A percentile compares a stretch with the other conserved stretches of the same genome.
Conservation (phyloP, 1,140 invertebrate species). For the Tetraneura akinire region DNA sequence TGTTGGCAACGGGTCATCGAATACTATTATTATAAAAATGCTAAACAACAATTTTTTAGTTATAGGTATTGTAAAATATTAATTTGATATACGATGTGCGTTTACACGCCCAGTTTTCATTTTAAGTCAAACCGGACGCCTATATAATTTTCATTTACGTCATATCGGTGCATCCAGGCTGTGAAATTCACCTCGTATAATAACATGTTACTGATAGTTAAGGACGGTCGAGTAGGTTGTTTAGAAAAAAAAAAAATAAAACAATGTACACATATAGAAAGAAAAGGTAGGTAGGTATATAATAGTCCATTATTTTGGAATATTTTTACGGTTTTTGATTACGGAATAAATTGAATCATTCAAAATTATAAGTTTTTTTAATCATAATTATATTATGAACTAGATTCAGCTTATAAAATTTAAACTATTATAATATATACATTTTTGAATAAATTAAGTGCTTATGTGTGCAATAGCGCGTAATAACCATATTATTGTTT, state of each 20-base stretch:
- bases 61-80: no score
- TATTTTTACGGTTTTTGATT: conserved; percentile 7
- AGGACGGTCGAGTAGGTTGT: conserved; percentile 30
- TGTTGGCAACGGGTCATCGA: no score
- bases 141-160: not conserved
- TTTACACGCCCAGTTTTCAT: not conserved
- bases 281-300: not conserved
- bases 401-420: no score
- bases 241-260: not conserved
- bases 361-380: no score
- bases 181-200: not conserved
- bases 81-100: not conserved
- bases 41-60: not conserved
- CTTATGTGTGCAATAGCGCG: no score
- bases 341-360: not conserved
- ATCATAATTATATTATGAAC: no score
- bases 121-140: not conserved
- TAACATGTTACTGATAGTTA: conserved; percentile 29
- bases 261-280: not conserved
- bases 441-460: no score
- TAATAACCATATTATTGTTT: no score
- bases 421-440: no score
- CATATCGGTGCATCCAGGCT: not conserved
- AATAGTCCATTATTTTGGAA: not conserved
- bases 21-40: no score